Evolutionary conservation across 92 coral and sea anemone species (phyloP), one percentile per base, ranked within the genome.

Genomic region (Phenganax subtilis): DNA sequence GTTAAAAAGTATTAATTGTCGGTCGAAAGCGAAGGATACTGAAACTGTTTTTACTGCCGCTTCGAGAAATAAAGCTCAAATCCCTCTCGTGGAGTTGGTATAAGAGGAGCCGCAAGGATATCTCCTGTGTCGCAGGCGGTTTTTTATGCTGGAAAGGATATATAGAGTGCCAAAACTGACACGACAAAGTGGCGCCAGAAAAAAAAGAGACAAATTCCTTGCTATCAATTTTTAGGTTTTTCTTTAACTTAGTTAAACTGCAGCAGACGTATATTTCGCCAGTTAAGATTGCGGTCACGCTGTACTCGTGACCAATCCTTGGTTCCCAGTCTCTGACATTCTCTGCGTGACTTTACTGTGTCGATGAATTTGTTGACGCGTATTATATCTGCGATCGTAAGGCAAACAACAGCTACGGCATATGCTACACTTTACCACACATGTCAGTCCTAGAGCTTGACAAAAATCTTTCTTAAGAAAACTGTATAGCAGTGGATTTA

Each of bases 381-480:
- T 20, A 37, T 1, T 68, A 6, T 52, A 68, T 53, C 73, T 68
- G 73, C 73, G 52, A 68, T 37, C 53, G n/a, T 68, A 30, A n/a
- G 70, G 70, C 73, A 68, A 8, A 68, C 73, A 68, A 30, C 73
- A 68, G 15, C 54, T n/a, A 9, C 73, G 15, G 7, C 53, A 37
- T 37, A 5, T 37, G 3, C 47, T 37, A 37, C 47, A 37, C 5
- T 37, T 9, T 7, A 68, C 20, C 53, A 27, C 15, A 68, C 73
- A 37, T 30, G 73, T 37, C 12, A 10, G 3, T 11, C 73, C 2
- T 47, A 75, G 16, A 8, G 65, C 80, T 12, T 75, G 47, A 56
- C 51, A 59, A 29, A 75, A 75, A 75, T 75, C 80, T 54, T 75
- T 31, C 80, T 75, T 75, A 20, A 57, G 14, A 55, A 75, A 56